These are phyloP conservation scores for Proales similis DNA, from an alignment of 1,140 invertebrate species.

Conservation along the genomic window DNA sequence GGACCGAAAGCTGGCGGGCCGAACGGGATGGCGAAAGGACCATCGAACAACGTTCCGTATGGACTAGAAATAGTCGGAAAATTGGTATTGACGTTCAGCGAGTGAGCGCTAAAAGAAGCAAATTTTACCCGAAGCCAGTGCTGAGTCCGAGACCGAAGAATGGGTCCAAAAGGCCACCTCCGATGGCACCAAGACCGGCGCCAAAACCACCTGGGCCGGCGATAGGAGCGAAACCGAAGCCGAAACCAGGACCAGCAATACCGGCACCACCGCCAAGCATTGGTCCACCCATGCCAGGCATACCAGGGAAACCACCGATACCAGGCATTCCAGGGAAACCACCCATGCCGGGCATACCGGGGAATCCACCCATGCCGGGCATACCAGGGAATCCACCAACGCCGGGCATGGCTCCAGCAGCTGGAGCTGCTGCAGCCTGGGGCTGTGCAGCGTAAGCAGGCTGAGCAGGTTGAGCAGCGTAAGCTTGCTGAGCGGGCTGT, in stretches of 20 bases:
- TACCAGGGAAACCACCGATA: neutral
- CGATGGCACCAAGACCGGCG: neutral
- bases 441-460: no score
- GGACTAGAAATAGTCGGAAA: conserved; percentile 12
- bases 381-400: neutral
- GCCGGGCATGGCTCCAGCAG: neutral
- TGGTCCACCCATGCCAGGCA: neutral
- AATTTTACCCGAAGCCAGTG: conserved; percentile 12
- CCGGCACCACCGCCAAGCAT: conserved; percentile 5
- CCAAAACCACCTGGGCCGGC: conserved; percentile 5
- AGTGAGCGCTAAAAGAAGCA: neutral
- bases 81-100: neutral
- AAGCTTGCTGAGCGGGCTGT: no score
- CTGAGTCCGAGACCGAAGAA: no score
- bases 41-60: conserved; percentile 35
- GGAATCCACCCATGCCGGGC: conserved; percentile 2
- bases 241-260: neutral
- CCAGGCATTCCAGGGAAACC: conserved; percentile 20
- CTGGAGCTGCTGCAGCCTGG: neutral
- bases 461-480: no score
- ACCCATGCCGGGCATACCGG: conserved; percentile 13
- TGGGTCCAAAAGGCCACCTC: no score
- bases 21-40: conserved; percentile 28
- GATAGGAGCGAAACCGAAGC: neutral
- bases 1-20: conserved; percentile 24